Conservation (phyloP, 2,797 vertebrate species). For the Australoheros facetus region DNA sequence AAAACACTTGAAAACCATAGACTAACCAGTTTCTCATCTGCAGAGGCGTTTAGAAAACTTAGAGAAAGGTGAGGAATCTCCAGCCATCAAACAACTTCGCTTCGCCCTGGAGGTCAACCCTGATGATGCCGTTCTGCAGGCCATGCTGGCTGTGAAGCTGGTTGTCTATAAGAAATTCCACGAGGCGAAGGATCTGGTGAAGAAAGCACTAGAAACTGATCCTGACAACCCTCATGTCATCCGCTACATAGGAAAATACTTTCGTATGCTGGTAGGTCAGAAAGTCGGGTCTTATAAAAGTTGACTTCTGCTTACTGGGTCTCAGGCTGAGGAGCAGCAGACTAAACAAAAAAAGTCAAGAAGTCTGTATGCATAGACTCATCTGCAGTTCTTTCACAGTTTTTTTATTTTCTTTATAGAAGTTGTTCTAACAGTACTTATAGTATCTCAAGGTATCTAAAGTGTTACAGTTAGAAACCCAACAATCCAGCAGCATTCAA, state of each 20-base stretch:
- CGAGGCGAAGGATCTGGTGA: constrained; percentile 3
- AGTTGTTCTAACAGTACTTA: too few species aligned
- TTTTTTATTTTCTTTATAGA: too few species aligned
- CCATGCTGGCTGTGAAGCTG: background rate
- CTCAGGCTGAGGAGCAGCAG: background rate
- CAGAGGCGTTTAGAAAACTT: rapidly evolving
- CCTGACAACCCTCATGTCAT: constrained; percentile 18
- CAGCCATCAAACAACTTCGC: background rate
- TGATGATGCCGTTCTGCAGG: background rate
- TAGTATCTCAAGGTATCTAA: too few species aligned
- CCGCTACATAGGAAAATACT: constrained; percentile 17
- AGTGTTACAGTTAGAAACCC: too few species aligned
- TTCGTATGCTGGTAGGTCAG: rapidly evolving
- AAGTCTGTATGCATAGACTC: background rate
- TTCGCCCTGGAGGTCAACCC: constrained; percentile 11
- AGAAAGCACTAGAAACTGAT: background rate
- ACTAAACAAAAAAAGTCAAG: background rate
- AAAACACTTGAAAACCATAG: rapidly evolving
- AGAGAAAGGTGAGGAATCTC: rapidly evolving
- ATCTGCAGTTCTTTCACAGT: background rate
- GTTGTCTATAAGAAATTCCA: rapidly evolving
- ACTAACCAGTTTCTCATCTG: background rate
- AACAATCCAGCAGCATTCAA: too few species aligned
- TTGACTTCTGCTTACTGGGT: background rate
- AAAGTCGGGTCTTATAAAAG: background rate